Base-by-base conservation (phyloP, 2,113 vertebrate genomes). In the Nesogale talazaci region DNA sequence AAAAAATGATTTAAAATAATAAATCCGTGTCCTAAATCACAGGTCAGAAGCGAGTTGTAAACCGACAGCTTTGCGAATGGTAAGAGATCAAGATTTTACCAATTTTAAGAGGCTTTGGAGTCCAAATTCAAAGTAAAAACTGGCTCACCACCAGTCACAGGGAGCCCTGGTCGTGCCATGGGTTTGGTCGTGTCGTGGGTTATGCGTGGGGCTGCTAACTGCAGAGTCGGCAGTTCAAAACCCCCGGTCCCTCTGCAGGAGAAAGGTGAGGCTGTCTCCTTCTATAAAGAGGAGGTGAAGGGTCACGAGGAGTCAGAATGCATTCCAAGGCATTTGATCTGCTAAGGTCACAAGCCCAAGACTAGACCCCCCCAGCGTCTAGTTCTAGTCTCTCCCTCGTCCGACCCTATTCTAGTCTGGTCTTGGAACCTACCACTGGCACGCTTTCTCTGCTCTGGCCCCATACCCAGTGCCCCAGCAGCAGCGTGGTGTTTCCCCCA, bases 11-110 rank as follows among this genome's bases (percentile, higher is more conserved):
- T n/a, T n/a, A n/a, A n/a, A n/a, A n/a, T n/a, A n/a, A 69, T 10
- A 27, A 83, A 83, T 52, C 31, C 20, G 77, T 75, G 85, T 81
- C 83, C 75, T 83, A 86, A 93, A n/a, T 88, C 88, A 65, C 65
- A 83, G 84, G 27, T 31, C 42, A 17, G 72, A 31, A 40, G 85
- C 81, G 76, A 22, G 74, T 19, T 52, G 9, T 25, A 91, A 92
- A 61, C 57, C 72, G 25, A 5, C 2, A 19, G 10, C 65, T 57
- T 75, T 88, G n/a, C 12, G 0, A 65, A 22, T 15, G 23, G 42
- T 82, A 11, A 3, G 17, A 52, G 65, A 77, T 75, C 81, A 34
- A 4, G 29, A 27, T 87, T 57, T 79, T 79, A 70, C 90, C 76
- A 36, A 36, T 5, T 36, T 75, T 36, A 74, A 88, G 84, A 7